phyloP scores from a whole-genome alignment of 1,140 invertebrate genomes.

The Cotesia glomerata region DNA sequence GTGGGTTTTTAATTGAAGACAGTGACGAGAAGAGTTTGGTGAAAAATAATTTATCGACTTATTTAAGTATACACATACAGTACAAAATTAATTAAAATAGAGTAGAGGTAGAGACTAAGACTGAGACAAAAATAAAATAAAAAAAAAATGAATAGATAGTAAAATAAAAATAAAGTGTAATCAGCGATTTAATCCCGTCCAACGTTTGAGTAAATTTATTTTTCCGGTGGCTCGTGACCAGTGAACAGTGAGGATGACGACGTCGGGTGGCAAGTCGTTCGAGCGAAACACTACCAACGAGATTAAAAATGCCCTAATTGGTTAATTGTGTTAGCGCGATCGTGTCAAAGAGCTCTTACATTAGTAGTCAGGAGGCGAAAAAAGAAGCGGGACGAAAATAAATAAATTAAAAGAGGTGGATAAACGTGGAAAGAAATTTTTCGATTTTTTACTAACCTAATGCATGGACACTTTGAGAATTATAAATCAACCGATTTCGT shows the following conservation, averaged over 20 bases:
- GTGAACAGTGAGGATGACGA: neutral
- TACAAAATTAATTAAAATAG: too few species aligned
- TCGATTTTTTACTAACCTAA: neutral
- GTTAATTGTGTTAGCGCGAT: conserved; percentile 55
- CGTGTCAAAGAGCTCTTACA: conserved; percentile 31
- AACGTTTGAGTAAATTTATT: conserved; percentile 57
- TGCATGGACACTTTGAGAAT: neutral
- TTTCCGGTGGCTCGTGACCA: conserved; percentile 51
- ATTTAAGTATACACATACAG: too few species aligned
- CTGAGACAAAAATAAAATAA: conserved; percentile 2
- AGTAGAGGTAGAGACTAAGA: conserved; percentile 21
- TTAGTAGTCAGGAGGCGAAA: neutral
- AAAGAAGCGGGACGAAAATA: conserved; percentile 7
- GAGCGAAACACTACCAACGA: conserved; percentile 43
- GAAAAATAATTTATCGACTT: too few species aligned
- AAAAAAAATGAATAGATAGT: conserved; percentile 15
- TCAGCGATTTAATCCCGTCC: conserved; percentile 58
- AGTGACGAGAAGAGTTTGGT: conserved; percentile 10
- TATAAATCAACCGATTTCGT: too few species aligned
- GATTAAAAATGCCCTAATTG: conserved; percentile 63
- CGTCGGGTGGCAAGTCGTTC: neutral
- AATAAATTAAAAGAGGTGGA: neutral
- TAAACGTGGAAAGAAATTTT: too few species aligned
- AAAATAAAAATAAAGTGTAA: conserved; percentile 48
- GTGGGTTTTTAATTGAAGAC: conserved; percentile 17